A percentile compares a stretch with the other conserved stretches of the same genome.
Conservation (phyloP, 2,888 invertebrate species). For the Paralinhomoeus sp. region DNA sequence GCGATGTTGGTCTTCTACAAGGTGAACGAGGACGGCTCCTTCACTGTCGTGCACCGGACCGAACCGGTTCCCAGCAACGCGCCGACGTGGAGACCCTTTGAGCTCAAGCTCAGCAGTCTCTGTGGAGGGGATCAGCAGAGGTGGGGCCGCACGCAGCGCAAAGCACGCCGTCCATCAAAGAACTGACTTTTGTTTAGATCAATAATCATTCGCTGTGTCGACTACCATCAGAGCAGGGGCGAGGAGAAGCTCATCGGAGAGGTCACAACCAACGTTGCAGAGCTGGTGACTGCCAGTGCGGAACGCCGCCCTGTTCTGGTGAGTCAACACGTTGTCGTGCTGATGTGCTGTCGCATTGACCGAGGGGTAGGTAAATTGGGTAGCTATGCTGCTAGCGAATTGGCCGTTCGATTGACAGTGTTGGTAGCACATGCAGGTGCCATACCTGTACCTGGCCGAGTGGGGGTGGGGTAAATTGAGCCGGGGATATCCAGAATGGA, state of each 20-base stretch:
- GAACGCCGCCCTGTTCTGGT: too few species aligned
- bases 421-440: too few species aligned
- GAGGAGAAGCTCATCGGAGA: conserved; percentile 7
- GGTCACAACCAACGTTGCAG: neutral
- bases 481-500: too few species aligned
- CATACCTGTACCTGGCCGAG: too few species aligned
- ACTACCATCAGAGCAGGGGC: conserved; percentile 5
- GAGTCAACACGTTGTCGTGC: too few species aligned
- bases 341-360: too few species aligned
- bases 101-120: conserved; percentile 30
- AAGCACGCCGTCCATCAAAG: too few species aligned
- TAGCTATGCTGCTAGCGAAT: too few species aligned
- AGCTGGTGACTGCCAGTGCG: neutral
- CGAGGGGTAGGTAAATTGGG: too few species aligned
- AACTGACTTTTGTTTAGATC: too few species aligned
- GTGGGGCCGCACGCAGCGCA: neutral
- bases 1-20: conserved; percentile 17
- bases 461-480: too few species aligned
- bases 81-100: conserved; percentile 35
- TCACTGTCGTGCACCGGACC: conserved; percentile 27
- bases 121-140: conserved; percentile 27
- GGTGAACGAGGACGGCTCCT: conserved; percentile 8
- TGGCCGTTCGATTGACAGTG: too few species aligned
- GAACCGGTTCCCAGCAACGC: conserved; percentile 33
- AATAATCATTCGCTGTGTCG: conserved; percentile 5